phyloP scores from a whole-genome alignment of 2,113 vertebrate species.

The Eidolon helvum region DNA sequence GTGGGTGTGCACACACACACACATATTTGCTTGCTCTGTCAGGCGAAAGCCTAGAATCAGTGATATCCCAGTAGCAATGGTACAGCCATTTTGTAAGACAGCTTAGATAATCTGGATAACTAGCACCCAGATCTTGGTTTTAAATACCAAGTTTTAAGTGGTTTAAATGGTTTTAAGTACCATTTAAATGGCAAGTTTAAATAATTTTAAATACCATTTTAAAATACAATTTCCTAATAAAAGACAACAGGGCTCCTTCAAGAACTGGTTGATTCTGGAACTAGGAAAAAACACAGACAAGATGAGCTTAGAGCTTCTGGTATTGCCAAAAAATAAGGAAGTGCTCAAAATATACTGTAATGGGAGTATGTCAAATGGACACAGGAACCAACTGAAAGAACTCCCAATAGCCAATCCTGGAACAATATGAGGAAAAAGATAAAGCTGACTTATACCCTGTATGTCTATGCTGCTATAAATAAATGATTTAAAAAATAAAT shows the following conservation, averaged over 20 bases:
- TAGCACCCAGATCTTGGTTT: neutral
- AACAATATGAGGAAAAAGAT: neutral
- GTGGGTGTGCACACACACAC: neutral
- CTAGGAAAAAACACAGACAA: neutral
- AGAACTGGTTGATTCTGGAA: neutral
- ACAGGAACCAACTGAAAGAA: neutral
- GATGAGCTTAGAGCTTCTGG: neutral
- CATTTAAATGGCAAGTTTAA: neutral
- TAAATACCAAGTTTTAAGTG: neutral
- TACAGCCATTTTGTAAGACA: neutral
- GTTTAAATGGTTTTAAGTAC: neutral
- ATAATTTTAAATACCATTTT: neutral
- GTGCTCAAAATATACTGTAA: neutral
- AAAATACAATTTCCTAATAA: neutral
- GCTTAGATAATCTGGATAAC: neutral
- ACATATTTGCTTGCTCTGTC: neutral
- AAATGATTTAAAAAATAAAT: neutral
- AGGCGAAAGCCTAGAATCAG: neutral
- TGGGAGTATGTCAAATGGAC: neutral
- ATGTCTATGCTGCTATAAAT: neutral
- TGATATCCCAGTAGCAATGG: neutral
- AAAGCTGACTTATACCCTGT: neutral
- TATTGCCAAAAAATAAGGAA: neutral
- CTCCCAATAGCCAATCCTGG: neutral
- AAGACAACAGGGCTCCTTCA: neutral